Evolutionary conservation across 2,888 invertebrate species (phyloP).

Genomic region (Cataglyphis cursor): DNA sequence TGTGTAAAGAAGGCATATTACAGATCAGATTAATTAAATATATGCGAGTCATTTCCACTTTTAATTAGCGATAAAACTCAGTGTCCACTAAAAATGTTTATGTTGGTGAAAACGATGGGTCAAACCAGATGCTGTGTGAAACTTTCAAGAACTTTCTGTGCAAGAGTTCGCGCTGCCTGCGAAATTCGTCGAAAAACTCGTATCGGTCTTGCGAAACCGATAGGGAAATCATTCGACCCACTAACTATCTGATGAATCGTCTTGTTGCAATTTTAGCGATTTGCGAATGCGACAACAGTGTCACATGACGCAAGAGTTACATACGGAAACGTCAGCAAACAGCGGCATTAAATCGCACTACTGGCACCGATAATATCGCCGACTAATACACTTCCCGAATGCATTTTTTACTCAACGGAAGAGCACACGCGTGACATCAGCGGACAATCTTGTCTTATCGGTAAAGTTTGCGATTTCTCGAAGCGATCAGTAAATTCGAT

Average conservation of each 20-base stretch:
- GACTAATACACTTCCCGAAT: conserved; percentile 38
- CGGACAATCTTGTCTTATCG: not conserved
- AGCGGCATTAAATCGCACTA: not conserved
- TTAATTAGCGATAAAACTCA: conserved; percentile 5
- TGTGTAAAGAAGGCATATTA: not conserved
- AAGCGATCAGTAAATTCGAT: not conserved
- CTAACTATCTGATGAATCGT: conserved; percentile 16
- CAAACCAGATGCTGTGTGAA: not conserved
- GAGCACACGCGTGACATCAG: not conserved
- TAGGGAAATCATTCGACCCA: conserved; percentile 9
- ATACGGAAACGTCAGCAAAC: conserved; percentile 20
- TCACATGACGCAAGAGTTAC: conserved; percentile 8
- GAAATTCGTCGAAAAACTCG: conserved; percentile 24
- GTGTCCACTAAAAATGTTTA: conserved; percentile 10
- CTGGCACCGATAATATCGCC: conserved; percentile 29
- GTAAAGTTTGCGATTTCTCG: conserved; percentile 5
- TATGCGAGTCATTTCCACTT: not conserved
- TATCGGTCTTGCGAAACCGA: conserved; percentile 20
- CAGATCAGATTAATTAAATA: not conserved
- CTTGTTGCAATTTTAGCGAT: conserved; percentile 28
- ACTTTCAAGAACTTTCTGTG: conserved; percentile 1
- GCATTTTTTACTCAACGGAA: not conserved
- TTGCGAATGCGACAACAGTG: not conserved
- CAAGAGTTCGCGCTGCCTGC: not conserved
- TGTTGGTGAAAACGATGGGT: not conserved